Conservation (phyloP, 2,888 invertebrate species). For the Drosophila fungiperda region DNA sequence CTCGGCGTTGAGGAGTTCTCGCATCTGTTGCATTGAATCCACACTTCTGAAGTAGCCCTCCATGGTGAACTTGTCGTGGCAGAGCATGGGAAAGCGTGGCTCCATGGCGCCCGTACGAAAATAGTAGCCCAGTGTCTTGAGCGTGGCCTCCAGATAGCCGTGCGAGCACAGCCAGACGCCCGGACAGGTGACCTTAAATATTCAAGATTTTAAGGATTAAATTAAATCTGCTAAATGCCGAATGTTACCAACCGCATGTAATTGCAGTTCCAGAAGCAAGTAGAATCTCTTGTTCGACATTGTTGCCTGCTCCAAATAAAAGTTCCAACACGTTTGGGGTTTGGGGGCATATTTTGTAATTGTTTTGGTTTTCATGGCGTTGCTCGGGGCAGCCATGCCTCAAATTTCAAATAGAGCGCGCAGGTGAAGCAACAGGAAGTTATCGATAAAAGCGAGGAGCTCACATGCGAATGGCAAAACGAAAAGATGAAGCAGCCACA, state of each 20-base stretch:
- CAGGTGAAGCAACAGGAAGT: slow-evolving; percentile 4
- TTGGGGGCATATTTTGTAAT: slow-evolving; percentile 39
- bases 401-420: slow-evolving; percentile 33
- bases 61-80: slow-evolving; percentile 83
- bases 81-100: slow-evolving; percentile 83
- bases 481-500: slow-evolving; percentile 13
- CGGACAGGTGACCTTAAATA: slow-evolving; percentile 83
- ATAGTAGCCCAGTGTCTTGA: slow-evolving; percentile 83
- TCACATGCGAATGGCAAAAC: slow-evolving; percentile 34
- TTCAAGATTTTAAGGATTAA: background rate
- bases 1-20: slow-evolving; percentile 75
- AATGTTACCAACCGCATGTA: slow-evolving; percentile 81
- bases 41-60: slow-evolving; percentile 83
- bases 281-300: slow-evolving; percentile 75
- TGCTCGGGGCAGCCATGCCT: slow-evolving; percentile 56
- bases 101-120: slow-evolving; percentile 84
- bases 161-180: slow-evolving; percentile 85
- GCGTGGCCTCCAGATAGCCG: slow-evolving; percentile 83
- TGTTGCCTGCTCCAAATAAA: slow-evolving; percentile 20
- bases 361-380: slow-evolving; percentile 62
- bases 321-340: slow-evolving; percentile 36
- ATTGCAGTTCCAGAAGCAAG: slow-evolving; percentile 80
- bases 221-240: background rate
- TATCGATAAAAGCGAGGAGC: slow-evolving; percentile 28
- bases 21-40: slow-evolving; percentile 70